Evolutionary conservation across 2,888 invertebrate genomes (phyloP).

Genomic region (Brachycybe producta): DNA sequence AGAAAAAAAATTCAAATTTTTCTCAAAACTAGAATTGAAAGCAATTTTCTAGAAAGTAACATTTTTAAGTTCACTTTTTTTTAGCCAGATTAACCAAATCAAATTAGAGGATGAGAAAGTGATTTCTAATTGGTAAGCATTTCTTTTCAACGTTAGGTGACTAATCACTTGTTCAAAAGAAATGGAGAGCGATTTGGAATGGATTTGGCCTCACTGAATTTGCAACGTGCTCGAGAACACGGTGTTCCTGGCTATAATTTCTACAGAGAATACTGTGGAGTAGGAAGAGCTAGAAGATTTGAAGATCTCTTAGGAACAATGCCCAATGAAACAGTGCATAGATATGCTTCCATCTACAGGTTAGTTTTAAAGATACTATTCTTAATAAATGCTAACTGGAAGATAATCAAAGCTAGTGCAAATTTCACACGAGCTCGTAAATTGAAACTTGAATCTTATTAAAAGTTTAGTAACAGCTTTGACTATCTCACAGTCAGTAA

Average conservation of each 20-base stretch:
- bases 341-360: conserved; percentile 26
- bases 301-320: conserved; percentile 26
- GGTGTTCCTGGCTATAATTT: conserved; percentile 30
- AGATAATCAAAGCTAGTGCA: neutral
- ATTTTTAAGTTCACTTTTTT: too few relatives aligned
- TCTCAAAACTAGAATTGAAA: too few relatives aligned
- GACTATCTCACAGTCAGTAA: too few relatives aligned
- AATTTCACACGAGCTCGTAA: too few relatives aligned
- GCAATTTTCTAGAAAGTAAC: too few relatives aligned
- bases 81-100: too few relatives aligned
- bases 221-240: conserved; percentile 26
- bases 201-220: conserved; percentile 27
- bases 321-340: conserved; percentile 26
- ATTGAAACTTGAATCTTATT: too few relatives aligned
- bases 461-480: too few relatives aligned
- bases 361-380: conserved; percentile 15
- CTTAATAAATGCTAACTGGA: neutral
- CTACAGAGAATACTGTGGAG: conserved; percentile 31
- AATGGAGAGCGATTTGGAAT: conserved; percentile 26
- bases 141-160: conserved; percentile 22
- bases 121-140: neutral
- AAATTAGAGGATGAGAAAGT: neutral
- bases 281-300: conserved; percentile 25
- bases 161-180: conserved; percentile 27
- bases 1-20: too few relatives aligned